These are phyloP conservation scores for Neolamprologus variostigma DNA, from an alignment of 2,113 vertebrate species.

Conservation along the genomic window DNA sequence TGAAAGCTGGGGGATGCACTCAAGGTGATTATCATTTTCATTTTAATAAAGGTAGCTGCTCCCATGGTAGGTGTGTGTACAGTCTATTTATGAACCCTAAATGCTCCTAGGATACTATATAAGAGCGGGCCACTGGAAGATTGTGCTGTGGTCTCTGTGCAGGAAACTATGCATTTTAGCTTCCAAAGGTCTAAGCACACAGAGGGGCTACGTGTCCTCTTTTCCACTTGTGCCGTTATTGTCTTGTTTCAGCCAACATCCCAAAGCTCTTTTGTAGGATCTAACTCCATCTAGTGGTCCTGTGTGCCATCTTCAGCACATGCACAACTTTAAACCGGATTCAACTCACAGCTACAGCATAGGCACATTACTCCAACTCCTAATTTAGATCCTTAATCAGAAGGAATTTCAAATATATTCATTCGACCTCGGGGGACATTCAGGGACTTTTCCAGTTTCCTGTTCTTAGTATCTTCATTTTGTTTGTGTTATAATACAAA, in stretches of 20 bases:
- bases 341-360: background rate
- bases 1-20: constrained; percentile 30
- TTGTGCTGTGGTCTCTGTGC: constrained; percentile 21
- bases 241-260: constrained; percentile 32
- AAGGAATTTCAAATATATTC: background rate
- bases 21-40: constrained; percentile 47
- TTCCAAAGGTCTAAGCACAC: constrained; percentile 16
- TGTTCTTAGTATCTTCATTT: background rate
- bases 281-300: constrained; percentile 78
- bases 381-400: background rate
- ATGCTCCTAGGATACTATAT: background rate
- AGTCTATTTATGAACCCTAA: constrained; percentile 30
- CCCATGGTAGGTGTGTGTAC: constrained; percentile 23
- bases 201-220: constrained; percentile 22
- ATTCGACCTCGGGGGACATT: background rate
- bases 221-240: constrained; percentile 28
- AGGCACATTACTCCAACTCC: background rate
- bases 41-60: constrained; percentile 60
- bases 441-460: background rate
- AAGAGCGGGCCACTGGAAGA: constrained; percentile 1
- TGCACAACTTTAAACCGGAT: background rate
- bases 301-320: constrained; percentile 38
- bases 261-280: constrained; percentile 66
- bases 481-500: background rate
- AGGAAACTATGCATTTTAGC: constrained; percentile 13